Base-by-base conservation (phyloP, 2,888 invertebrate genomes). In the Tortrix viridana region DNA sequence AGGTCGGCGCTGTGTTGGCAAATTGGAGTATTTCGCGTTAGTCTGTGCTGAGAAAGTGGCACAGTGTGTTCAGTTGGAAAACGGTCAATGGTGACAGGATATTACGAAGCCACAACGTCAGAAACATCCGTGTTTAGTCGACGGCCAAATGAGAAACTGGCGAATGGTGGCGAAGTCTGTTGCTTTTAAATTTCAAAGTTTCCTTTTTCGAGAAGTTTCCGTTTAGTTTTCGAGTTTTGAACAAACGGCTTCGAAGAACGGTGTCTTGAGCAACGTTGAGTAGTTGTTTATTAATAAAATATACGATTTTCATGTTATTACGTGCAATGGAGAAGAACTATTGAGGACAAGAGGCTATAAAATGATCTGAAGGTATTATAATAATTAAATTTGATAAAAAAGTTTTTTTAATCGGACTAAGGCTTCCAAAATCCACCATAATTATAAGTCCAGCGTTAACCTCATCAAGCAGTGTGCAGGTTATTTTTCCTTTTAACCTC, bases 51-150 rank as follows among this genome's bases (percentile, higher is more conserved):
- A 68, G 68, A 68, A 71, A 66, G 72, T 67, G 71, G 65, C 76
- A 75, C 74, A 66, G 80, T 71, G 78, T 72, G 71, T 69, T 69
- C 70, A 72, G 69, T 73, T 75, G 75, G 79, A 84, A 83, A 79
- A 80, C 77, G 86, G 85, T 84, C 85, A 81, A 74, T 78, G 76
- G 76, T 78, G 82, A 84, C 90, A 88, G 90, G 90, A 91, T 89
- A 91, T 91, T 91, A 86, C 89, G 80, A 81, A 86, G 81, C 87
- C 86, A 74, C 87, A 79, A 71, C 75, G 88, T 87, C 89, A 86
- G 78, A 77, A 76, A 80, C 88, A 88, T 75, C 84, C 85, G 83
- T 79, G 82, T 80, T 79, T 77, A 80, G 81, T 78, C 75, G 76
- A 72, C 69, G 76, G 81, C 82, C 79, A 86, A 88, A 89, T 88